phyloP scores from a whole-genome alignment of 1,140 invertebrate genomes.

The Leptinotarsa texana region DNA sequence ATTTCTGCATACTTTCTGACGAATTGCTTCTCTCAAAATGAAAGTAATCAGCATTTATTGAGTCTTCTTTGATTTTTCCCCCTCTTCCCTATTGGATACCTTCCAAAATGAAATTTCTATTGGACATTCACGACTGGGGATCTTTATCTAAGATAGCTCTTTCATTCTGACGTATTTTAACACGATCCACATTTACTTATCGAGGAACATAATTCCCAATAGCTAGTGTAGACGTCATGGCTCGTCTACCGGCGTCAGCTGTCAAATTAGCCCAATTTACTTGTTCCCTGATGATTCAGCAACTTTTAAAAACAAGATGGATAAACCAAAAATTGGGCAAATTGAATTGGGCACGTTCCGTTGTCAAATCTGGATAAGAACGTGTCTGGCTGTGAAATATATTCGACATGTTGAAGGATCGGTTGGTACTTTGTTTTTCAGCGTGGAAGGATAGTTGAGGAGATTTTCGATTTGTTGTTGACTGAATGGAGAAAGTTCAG shows the following conservation, averaged over 20 bases:
- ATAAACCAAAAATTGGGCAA: neutral
- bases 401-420: neutral
- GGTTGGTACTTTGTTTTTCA: too few species aligned
- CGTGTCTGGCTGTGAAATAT: neutral
- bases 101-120: too few species aligned
- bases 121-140: too few species aligned
- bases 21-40: too few species aligned
- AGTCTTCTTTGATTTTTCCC: too few species aligned
- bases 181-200: neutral
- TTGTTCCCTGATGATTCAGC: conserved; percentile 2
- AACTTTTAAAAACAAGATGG: conserved; percentile 7
- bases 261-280: neutral
- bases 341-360: neutral
- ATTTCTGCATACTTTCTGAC: too few species aligned
- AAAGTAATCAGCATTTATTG: too few species aligned
- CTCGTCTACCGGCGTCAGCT: neutral
- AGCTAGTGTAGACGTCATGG: neutral
- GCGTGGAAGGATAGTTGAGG: too few species aligned
- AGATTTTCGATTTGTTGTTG: too few species aligned
- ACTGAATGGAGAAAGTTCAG: too few species aligned
- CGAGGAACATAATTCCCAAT: neutral
- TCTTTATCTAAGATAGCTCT: too few species aligned
- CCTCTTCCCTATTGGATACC: too few species aligned
- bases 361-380: neutral
- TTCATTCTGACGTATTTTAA: neutral